A percentile compares a stretch with the other conserved stretches of the same genome.
Conservation (phyloP, 1,140 invertebrate species). For the Pogonognathellus flavescens region DNA sequence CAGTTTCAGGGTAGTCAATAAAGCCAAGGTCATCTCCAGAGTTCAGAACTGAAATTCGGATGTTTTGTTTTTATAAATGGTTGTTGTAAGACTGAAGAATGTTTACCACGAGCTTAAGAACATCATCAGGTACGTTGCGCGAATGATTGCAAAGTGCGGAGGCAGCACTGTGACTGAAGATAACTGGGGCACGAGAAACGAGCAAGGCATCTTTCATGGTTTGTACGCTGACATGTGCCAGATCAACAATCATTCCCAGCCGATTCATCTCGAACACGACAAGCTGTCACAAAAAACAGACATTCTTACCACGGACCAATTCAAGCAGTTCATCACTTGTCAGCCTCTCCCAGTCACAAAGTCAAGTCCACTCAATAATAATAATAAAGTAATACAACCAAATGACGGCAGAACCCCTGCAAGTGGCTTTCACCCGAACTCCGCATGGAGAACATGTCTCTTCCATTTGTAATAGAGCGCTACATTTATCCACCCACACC, state of each 20-base stretch:
- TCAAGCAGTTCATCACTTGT: neutral
- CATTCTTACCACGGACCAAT: neutral
- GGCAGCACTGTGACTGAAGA: constrained; percentile 74
- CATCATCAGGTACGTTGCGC: constrained; percentile 73
- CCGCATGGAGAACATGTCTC: too few relatives aligned
- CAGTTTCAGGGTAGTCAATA: neutral
- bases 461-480: too few relatives aligned
- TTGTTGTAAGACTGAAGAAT: neutral
- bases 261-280: constrained; percentile 68
- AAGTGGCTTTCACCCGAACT: too few relatives aligned
- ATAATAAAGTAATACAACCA: neutral
- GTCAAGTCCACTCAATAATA: constrained; percentile 7
- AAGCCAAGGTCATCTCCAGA: neutral
- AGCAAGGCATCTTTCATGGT: constrained; percentile 72
- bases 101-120: constrained; percentile 71
- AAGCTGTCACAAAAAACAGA: constrained; percentile 58
- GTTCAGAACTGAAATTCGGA: neutral
- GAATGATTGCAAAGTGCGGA: constrained; percentile 71
- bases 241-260: constrained; percentile 73
- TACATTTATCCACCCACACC: too few relatives aligned
- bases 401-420: neutral
- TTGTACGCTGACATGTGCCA: constrained; percentile 71
- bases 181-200: constrained; percentile 71
- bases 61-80: neutral
- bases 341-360: neutral